phyloP scores from a whole-genome alignment of 2,888 invertebrate species.

The Perdita meconis region DNA sequence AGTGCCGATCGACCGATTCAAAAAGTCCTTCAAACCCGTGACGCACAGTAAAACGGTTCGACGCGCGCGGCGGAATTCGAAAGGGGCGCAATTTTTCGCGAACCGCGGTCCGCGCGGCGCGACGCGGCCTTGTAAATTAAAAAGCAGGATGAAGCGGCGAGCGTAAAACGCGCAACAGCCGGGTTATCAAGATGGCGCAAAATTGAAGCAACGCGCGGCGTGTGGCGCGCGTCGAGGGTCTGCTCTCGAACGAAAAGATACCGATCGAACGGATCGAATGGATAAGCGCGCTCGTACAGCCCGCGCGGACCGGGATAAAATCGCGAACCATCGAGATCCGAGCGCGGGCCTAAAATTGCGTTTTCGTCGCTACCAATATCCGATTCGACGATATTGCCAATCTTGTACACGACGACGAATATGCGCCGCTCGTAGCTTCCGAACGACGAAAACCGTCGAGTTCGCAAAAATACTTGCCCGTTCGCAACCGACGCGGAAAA shows the following conservation, averaged over 20 bases:
- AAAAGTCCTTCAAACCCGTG: background rate
- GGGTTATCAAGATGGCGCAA: slow-evolving; percentile 45
- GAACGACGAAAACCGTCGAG: slow-evolving; percentile 7
- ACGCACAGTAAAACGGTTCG: background rate
- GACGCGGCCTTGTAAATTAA: slow-evolving; percentile 31
- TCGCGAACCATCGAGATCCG: slow-evolving; percentile 27
- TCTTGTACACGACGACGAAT: slow-evolving; percentile 16
- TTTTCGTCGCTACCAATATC: slow-evolving; percentile 42
- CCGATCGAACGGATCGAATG: slow-evolving; percentile 41
- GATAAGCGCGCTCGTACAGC: slow-evolving; percentile 15
- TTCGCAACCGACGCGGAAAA: slow-evolving; percentile 7
- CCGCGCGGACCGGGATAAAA: slow-evolving; percentile 26
- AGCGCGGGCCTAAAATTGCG: slow-evolving; percentile 35
- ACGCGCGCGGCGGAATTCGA: background rate
- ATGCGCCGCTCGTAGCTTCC: slow-evolving; percentile 3
- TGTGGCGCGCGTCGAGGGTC: slow-evolving; percentile 32
- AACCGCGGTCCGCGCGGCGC: background rate
- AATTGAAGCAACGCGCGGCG: slow-evolving; percentile 45
- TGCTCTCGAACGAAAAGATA: slow-evolving; percentile 40
- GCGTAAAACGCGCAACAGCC: slow-evolving; percentile 27
- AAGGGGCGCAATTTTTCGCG: slow-evolving; percentile 6
- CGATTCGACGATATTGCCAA: slow-evolving; percentile 45
- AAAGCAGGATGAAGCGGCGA: background rate
- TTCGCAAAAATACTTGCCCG: slow-evolving; percentile 4
- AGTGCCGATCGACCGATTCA: no score